Percentiles rank a stretch among this genome's conserved stretches.
phyloP scores from a whole-genome alignment of 2,888 invertebrate species.

The Hololepta plana region DNA sequence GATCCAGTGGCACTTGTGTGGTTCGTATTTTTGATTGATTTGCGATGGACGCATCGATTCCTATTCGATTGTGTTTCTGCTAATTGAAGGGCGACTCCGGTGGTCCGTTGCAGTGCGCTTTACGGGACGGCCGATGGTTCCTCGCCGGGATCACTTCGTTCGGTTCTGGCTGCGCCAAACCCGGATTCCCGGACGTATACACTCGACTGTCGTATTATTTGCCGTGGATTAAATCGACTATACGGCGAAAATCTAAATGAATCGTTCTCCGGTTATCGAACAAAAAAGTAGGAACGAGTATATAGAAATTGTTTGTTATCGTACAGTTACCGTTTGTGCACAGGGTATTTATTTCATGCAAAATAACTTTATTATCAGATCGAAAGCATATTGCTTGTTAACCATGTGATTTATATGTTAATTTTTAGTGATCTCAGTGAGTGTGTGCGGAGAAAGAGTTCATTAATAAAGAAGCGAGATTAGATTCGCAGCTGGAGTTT shows the following conservation, averaged over 20 bases:
- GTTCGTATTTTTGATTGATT: slow-evolving; percentile 31
- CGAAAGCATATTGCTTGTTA: too few relatives aligned
- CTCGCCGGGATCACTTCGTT: slow-evolving; percentile 80
- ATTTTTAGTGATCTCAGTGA: too few relatives aligned
- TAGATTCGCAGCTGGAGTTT: too few relatives aligned
- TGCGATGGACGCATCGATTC: background rate
- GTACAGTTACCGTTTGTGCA: too few relatives aligned
- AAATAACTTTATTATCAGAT: too few relatives aligned
- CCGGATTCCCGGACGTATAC: slow-evolving; percentile 79
- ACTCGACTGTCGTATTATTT: slow-evolving; percentile 69
- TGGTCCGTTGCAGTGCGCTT: slow-evolving; percentile 72
- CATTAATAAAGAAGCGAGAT: too few relatives aligned
- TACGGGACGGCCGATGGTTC: slow-evolving; percentile 67
- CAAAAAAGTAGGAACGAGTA: slow-evolving; percentile 1
- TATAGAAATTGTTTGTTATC: too few relatives aligned
- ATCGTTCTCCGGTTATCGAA: too few relatives aligned
- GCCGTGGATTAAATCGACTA: slow-evolving; percentile 51
- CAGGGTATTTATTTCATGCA: too few relatives aligned
- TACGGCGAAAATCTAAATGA: too few relatives aligned
- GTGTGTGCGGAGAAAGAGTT: too few relatives aligned
- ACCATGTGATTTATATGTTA: too few relatives aligned
- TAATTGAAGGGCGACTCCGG: slow-evolving; percentile 68
- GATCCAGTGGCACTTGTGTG: slow-evolving; percentile 78
- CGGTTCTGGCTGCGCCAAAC: slow-evolving; percentile 78
- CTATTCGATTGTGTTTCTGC: background rate